phyloP scores from a whole-genome alignment of 2,113 vertebrate genomes.

The Notarius lentiginosus region DNA sequence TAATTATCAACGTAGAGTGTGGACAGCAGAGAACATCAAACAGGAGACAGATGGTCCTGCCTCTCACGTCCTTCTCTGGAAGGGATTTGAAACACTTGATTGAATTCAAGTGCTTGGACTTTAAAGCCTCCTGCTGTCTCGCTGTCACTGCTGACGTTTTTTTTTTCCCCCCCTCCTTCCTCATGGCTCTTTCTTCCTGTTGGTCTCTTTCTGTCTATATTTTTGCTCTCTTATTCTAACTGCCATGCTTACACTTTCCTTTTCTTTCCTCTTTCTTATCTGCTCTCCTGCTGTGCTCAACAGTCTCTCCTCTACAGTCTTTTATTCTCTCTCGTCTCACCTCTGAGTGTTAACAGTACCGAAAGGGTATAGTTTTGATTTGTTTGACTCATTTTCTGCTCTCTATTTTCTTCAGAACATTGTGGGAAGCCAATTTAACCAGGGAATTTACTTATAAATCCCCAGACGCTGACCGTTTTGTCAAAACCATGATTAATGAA shows the following conservation, averaged over 20 bases:
- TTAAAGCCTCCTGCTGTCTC: slow-evolving; percentile 44
- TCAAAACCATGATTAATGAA: background rate
- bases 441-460: background rate
- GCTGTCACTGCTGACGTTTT: slow-evolving; percentile 6
- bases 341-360: slow-evolving; percentile 29
- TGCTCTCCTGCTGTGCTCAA: background rate
- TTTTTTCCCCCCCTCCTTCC: background rate
- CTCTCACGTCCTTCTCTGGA: slow-evolving; percentile 48
- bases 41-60: slow-evolving; percentile 55
- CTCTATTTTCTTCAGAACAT: background rate
- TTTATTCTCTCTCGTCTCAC: slow-evolving; percentile 23
- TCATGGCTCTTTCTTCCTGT: slow-evolving; percentile 6
- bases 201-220: slow-evolving; percentile 7
- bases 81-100: slow-evolving; percentile 47
- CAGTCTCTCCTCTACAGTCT: background rate
- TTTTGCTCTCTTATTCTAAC: background rate
- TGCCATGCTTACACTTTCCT: background rate
- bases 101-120: slow-evolving; percentile 53
- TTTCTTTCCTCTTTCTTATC: background rate
- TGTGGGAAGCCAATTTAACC: slow-evolving; percentile 28
- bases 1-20: slow-evolving; percentile 54
- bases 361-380: slow-evolving; percentile 40
- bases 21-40: slow-evolving; percentile 52
- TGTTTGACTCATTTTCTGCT: slow-evolving; percentile 35
- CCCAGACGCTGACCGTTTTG: background rate